Base-by-base conservation (phyloP, 2,113 vertebrate genomes). In the Oceanites oceanicus region DNA sequence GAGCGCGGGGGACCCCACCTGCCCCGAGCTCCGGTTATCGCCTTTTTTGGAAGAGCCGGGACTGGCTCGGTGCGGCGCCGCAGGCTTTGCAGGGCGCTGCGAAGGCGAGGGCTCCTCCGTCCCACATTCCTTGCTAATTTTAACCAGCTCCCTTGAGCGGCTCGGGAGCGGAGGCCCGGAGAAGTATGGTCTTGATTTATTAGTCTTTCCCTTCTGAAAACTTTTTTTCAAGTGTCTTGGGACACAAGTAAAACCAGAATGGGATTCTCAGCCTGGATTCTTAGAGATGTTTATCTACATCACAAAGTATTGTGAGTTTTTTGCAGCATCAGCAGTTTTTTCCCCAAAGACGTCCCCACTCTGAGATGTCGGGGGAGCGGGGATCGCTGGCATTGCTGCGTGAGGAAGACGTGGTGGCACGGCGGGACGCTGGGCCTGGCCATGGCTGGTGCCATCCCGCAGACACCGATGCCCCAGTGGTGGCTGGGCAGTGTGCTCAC, bases 101-200 rank as follows among this genome's bases (percentile, higher is more conserved):
- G 19, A 13, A 55, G 22, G 65, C 6, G 10, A 65, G 82, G 75
- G 61, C 77, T 93, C 73, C 94, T 88, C 73, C 59, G 11, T 66
- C 92, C 87, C 95, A 95, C 96, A 97, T 97, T 97, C 97, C 97
- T 75, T 87, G 90, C 97, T 97, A 97, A 97, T 97, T 97, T 97
- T 97, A 97, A 94, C 96, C 91, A 67, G 87, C 78, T 95, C 88
- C 90, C 88, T 92, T 1, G 56, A 94, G 94, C 27, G 2, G 44
- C 83, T 63, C 7, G 2, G 49, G 73, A 62, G 71, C 12, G 2
- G 52, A 56, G 71, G 85, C 77, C 82, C 9, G 0, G 13, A 56
- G 83, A 34, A 78, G 29, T 5, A 42, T 13, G 4, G 73, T 5
- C 88, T 38, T 85, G 96, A 96, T 97, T 96, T 95, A 96, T 95